phyloP scores from a whole-genome alignment of 2,888 invertebrate species.

The Drepana falcataria region DNA sequence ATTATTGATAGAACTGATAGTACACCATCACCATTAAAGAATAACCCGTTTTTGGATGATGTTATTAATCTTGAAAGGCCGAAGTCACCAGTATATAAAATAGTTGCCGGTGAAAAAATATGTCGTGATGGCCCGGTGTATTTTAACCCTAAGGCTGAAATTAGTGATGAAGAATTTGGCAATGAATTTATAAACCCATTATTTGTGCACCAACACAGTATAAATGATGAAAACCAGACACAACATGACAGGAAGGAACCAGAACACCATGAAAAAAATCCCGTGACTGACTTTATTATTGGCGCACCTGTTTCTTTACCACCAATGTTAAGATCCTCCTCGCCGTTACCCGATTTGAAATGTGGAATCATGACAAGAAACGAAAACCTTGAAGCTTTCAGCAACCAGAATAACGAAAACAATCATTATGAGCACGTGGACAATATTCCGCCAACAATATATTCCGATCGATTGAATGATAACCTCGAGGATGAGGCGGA shows the following conservation, averaged over 20 bases:
- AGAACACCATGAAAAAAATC: slow-evolving; percentile 25
- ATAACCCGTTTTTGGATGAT: slow-evolving; percentile 48
- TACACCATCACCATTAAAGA: slow-evolving; percentile 26
- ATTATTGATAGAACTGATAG: slow-evolving; percentile 32
- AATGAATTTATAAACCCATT: slow-evolving; percentile 65
- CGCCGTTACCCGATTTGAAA: slow-evolving; percentile 51
- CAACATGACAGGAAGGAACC: slow-evolving; percentile 2
- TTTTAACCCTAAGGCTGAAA: slow-evolving; percentile 34
- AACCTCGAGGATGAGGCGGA: background rate
- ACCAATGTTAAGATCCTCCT: slow-evolving; percentile 47
- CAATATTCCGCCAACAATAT: slow-evolving; percentile 23
- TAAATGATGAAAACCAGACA: slow-evolving; percentile 5
- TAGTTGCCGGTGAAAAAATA: slow-evolving; percentile 47
- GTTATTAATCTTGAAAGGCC: slow-evolving; percentile 42
- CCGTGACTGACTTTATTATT: slow-evolving; percentile 67
- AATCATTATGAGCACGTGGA: slow-evolving; percentile 13
- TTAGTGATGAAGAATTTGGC: slow-evolving; percentile 36
- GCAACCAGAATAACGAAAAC: background rate
- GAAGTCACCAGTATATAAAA: slow-evolving; percentile 66
- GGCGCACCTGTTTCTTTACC: slow-evolving; percentile 74
- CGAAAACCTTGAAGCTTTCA: slow-evolving; percentile 8
- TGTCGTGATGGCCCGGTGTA: slow-evolving; percentile 44
- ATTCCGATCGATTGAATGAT: slow-evolving; percentile 30
- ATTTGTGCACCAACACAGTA: slow-evolving; percentile 45
- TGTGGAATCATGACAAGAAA: slow-evolving; percentile 37